Percentiles rank a stretch among this genome's conserved stretches.
Evolutionary conservation across 2,113 vertebrate genomes (phyloP).

Genomic region (Eurystomus gularis): DNA sequence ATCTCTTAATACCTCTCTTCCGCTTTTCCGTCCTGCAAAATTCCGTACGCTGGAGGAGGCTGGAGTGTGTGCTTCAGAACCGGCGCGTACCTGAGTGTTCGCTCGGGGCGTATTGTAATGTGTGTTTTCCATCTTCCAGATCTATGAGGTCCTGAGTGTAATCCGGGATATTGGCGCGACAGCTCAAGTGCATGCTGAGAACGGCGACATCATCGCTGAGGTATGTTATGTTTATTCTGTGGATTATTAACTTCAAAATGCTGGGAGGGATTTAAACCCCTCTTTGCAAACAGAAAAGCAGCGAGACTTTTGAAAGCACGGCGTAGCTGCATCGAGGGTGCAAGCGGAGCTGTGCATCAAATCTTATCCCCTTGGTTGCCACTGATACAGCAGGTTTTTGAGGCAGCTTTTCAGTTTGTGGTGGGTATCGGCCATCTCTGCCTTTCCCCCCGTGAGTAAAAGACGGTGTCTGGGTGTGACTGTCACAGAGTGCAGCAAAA

Average conservation of each 20-base stretch:
- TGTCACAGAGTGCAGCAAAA: too few relatives aligned
- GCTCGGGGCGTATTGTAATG: accelerated
- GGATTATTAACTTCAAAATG: not conserved
- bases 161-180: conserved; percentile 94
- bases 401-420: not conserved
- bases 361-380: not conserved
- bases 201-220: conserved; percentile 96
- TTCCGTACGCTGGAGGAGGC: not conserved
- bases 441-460: too few relatives aligned
- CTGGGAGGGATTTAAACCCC: not conserved
- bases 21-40: not conserved
- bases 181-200: conserved; percentile 96
- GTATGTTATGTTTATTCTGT: conserved; percentile 57
- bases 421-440: too few relatives aligned
- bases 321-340: not conserved
- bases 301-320: accelerated
- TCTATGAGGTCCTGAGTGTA: conserved; percentile 94
- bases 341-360: not conserved
- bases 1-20: not conserved
- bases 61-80: accelerated
- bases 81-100: not conserved
- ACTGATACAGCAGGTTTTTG: not conserved
- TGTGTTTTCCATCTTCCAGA: conserved; percentile 71
- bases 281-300: not conserved
- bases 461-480: too few relatives aligned